Conservation (phyloP, 2,888 invertebrate species). For the Unio delphinus region DNA sequence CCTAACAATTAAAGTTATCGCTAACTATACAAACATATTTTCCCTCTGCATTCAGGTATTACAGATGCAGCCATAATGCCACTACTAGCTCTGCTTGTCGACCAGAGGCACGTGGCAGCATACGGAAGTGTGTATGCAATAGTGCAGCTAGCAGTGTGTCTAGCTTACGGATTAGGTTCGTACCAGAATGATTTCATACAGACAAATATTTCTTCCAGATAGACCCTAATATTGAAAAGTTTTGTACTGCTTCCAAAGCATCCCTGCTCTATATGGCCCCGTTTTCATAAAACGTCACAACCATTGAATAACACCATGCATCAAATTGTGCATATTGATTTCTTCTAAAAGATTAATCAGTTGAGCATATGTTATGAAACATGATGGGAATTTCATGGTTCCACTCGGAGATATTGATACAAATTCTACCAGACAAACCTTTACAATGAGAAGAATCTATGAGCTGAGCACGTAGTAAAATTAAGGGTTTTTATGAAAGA, state of each 20-base stretch:
- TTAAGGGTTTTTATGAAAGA: no score
- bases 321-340: not conserved
- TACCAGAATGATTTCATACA: not conserved
- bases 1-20: no score
- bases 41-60: constrained; percentile 69
- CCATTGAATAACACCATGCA: not conserved
- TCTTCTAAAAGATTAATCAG: no score
- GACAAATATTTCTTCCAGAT: not conserved
- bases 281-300: not conserved
- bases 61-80: constrained; percentile 87
- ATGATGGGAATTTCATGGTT: no score
- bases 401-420: no score
- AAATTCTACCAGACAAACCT: no score
- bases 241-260: not conserved
- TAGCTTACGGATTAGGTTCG: constrained; percentile 84
- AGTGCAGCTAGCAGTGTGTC: constrained; percentile 85
- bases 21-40: not conserved
- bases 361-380: no score
- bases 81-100: constrained; percentile 81
- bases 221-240: not conserved
- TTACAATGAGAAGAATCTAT: no score
- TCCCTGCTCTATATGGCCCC: not conserved
- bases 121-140: constrained; percentile 78
- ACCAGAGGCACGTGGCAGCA: constrained; percentile 59
- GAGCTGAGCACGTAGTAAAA: no score